Conservation (phyloP, 2,797 vertebrate species). For the Sebastes kiyomatsui region DNA sequence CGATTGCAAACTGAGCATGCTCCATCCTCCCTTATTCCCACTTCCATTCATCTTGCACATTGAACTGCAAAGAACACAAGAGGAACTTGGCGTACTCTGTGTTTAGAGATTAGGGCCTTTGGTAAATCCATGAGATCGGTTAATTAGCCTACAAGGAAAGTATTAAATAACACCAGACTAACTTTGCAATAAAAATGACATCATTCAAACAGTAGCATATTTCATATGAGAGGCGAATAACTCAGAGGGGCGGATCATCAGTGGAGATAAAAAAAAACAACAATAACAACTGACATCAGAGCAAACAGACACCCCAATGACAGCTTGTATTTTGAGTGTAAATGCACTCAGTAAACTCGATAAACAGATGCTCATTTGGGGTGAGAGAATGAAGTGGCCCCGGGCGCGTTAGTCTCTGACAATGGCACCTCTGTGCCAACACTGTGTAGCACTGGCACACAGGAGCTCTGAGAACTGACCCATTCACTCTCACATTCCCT, state of each 20-base stretch:
- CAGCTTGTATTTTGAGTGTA: not conserved
- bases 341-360: constrained; percentile 25
- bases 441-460: constrained; percentile 64
- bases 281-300: constrained; percentile 17
- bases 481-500: constrained; percentile 68
- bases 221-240: not conserved
- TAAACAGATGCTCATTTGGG: constrained; percentile 67
- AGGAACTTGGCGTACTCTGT: too few species aligned
- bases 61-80: too few species aligned
- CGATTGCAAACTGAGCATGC: not conserved
- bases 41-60: not conserved
- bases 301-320: constrained; percentile 42
- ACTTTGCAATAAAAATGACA: not conserved
- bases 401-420: constrained; percentile 74
- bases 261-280: not conserved
- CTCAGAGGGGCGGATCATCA: not conserved
- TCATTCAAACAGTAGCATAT: not conserved
- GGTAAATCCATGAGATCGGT: not conserved
- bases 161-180: not conserved
- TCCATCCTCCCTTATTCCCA: not conserved
- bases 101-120: not conserved
- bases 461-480: constrained; percentile 64
- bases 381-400: constrained; percentile 57
- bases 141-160: not conserved
- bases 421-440: constrained; percentile 81